Evolutionary conservation across 2,113 vertebrate genomes (phyloP), one percentile per base, ranked within the genome.

Genomic region (Cercopithecus mona): DNA sequence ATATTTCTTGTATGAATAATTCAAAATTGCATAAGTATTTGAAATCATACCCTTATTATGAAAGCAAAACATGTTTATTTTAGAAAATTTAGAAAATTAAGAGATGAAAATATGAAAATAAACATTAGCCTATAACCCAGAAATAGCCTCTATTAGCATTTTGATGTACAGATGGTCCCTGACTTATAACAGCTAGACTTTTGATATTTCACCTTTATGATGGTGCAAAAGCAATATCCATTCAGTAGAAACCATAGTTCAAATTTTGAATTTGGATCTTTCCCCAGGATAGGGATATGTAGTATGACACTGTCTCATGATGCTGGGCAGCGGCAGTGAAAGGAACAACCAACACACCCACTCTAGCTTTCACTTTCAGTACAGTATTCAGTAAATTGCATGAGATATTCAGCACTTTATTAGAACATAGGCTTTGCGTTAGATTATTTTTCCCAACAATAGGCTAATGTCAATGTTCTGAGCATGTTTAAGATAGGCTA

Each of bases 111-210:
- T 66, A 83, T 8, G 43, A 50, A 85, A 84, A 70, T 79, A 88
- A 97, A 91, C 64, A 92, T 52, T 59, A 83, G 5, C 25, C 48
- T 80, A 0, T 72, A 79, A 90, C 10, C 43, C 35, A 50, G 57
- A 96, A 98, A 89, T 68, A 89, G 43, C 32, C n/a, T 48, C 27
- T 93, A 25, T 86, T 94, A 95, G 90, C 12, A 64, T 84, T 78
- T 76, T 90, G 32, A 75, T 40, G 4, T 32, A 48, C 27, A 78
- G 43, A 48, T 78, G 75, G 27, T 78, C 16, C 16, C 75, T 30
- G 27, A 30, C 43, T 48, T 78, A 78, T 27, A 48, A 48, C 16
- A 30, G 43, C 30, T 78, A 43, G 27, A 48, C 75, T 78, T 76
- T 30, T 6, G 8, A 17, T 78, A 30, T 32, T 48, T 45, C 43